Base-by-base conservation (phyloP, 1,140 invertebrate species). In the Harpegnathos saltator region DNA sequence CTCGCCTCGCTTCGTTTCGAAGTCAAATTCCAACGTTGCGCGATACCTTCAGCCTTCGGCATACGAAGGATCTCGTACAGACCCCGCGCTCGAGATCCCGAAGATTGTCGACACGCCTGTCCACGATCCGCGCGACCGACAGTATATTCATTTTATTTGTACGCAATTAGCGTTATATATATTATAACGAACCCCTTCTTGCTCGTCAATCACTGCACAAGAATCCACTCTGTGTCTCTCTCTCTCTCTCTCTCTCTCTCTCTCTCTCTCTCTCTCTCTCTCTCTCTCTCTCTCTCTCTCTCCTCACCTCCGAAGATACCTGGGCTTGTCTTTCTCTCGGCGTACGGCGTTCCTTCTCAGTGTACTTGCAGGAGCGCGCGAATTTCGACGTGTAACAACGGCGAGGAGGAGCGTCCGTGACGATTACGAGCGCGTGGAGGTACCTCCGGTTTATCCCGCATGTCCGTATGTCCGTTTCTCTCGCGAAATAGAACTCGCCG, bases 151-250 rank as follows among this genome's bases (percentile, higher is more conserved):
- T 87, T 89, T 90, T 89, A 86, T 91, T 90, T 92, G 89, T 92
- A 90, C 90, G 89, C 92, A 90, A 86, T 92, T 93, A 93, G 91
- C 90, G 89, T 91, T 91, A 91, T 33, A 33, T 33, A 33, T n/a
- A n/a, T n/a, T n/a, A n/a, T 44, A 44, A 82, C 86, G 87, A 90
- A 86, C 88, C 88, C 89, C 90, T 91, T 90, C 88, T 92, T 92
- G 92, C 92, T 93, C 90, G 92, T 91, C 90, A 92, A 86, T 91
- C 92, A 92, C 90, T 93, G 92, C 92, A 93, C 92, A 86, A 91
- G 85, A 90, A 75, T 84, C 44, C 62, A 44, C 54, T 9, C 63
- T 56, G 69, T 71, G 54, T 38, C 54, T n/a, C 24, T 54, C 12
- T 33, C 5, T 24, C 15, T 33, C n/a, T 22, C 4, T n/a, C 44